Evolutionary conservation across 2,797 vertebrate species (phyloP).

Genomic region (Chaenodraco wilsoni): DNA sequence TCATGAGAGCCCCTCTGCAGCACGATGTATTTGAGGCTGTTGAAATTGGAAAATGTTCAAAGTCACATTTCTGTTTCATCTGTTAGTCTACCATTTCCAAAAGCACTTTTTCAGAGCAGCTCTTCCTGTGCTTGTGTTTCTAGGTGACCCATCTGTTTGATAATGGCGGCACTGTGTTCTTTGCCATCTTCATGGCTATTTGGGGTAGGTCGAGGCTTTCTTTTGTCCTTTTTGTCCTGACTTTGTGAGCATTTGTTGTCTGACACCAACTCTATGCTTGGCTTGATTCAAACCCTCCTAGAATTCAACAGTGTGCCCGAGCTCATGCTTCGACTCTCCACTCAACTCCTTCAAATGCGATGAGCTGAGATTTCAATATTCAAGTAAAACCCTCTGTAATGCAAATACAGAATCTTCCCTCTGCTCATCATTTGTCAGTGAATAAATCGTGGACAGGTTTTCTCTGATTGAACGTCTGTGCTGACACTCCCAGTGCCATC

Average conservation of each 20-base stretch:
- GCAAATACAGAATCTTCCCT: slow-evolving; percentile 29
- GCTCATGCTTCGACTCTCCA: slow-evolving; percentile 39
- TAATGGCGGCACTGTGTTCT: slow-evolving; percentile 98
- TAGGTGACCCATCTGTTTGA: slow-evolving; percentile 99
- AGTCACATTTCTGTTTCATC: not conserved
- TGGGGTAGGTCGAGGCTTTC: slow-evolving; percentile 89
- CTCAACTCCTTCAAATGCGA: slow-evolving; percentile 58
- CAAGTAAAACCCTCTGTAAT: slow-evolving; percentile 32
- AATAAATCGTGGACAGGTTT: slow-evolving; percentile 44
- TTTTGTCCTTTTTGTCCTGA: slow-evolving; percentile 16
- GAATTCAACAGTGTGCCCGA: slow-evolving; percentile 38
- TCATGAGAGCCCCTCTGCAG: not conserved
- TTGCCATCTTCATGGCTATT: slow-evolving; percentile 99
- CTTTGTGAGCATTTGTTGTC: slow-evolving; percentile 30
- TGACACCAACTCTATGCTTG: slow-evolving; percentile 20
- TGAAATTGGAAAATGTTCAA: slow-evolving; percentile 12
- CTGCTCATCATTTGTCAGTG: slow-evolving; percentile 25
- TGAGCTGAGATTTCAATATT: slow-evolving; percentile 41
- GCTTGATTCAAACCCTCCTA: slow-evolving; percentile 28
- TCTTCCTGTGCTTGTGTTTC: slow-evolving; percentile 48
- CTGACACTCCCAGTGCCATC: slow-evolving; percentile 19
- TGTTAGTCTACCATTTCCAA: not conserved
- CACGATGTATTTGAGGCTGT: not conserved
- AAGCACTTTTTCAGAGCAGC: slow-evolving; percentile 2
- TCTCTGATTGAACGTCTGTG: slow-evolving; percentile 22